Percentiles rank a stretch among this genome's conserved stretches.
Evolutionary conservation across 2,888 invertebrate species (phyloP).

Genomic region (Scotopteryx bipunctaria): DNA sequence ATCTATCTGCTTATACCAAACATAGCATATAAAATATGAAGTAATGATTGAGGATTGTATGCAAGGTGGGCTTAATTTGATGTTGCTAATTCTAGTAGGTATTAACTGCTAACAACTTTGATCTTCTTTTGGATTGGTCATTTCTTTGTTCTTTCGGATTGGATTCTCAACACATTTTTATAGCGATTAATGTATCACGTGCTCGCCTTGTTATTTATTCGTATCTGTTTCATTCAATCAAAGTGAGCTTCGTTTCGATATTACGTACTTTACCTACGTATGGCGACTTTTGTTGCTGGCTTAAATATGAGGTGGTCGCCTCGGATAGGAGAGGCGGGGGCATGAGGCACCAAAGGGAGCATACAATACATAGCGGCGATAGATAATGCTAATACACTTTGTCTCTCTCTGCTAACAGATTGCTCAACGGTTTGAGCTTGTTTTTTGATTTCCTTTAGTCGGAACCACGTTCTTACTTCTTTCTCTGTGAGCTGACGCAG

Average conservation of each 20-base stretch:
- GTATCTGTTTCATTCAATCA: constrained; percentile 58
- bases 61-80: no score
- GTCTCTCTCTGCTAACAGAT: constrained; percentile 49
- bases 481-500: no score
- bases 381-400: constrained; percentile 67
- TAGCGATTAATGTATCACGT: constrained; percentile 56
- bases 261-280: constrained; percentile 39
- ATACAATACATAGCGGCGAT: constrained; percentile 65
- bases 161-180: constrained; percentile 7
- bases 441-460: background rate
- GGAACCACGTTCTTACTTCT: constrained; percentile 41
- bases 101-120: no score
- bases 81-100: no score
- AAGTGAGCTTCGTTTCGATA: constrained; percentile 54
- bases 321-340: constrained; percentile 64
- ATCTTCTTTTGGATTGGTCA: no score
- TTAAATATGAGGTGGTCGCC: constrained; percentile 58
- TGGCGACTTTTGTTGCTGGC: constrained; percentile 53
- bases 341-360: constrained; percentile 71
- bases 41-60: no score
- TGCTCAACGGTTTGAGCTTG: background rate
- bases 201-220: constrained; percentile 57
- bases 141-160: no score
- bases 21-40: no score
- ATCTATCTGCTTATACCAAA: no score